These are phyloP conservation scores for Chelonus insularis DNA, from an alignment of 1,140 invertebrate genomes.

Conservation along the genomic window DNA sequence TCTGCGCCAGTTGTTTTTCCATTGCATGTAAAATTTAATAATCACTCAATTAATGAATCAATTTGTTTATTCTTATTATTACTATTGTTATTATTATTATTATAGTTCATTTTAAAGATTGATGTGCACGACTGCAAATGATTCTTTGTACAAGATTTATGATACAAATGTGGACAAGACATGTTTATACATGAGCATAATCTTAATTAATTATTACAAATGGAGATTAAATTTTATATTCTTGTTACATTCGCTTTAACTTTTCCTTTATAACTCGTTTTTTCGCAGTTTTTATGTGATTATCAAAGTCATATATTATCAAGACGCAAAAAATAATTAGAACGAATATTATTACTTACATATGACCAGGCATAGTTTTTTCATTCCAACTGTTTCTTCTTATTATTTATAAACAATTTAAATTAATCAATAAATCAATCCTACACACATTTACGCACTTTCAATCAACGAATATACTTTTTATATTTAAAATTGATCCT, in stretches of 20 bases:
- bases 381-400: not conserved
- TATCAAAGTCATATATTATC: too few relatives aligned
- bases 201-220: not conserved
- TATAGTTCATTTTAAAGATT: not conserved
- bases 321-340: too few relatives aligned
- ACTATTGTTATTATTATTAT: not conserved
- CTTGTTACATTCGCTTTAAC: not conserved
- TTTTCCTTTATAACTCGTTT: not conserved
- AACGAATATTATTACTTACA: too few relatives aligned
- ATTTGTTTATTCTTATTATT: not conserved
- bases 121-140: conserved; percentile 51
- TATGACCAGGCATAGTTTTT: too few relatives aligned
- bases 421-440: conserved; percentile 29
- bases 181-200: conserved; percentile 15
- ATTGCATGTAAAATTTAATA: too few relatives aligned
- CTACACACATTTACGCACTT: conserved; percentile 48
- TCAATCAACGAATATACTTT: conserved; percentile 35
- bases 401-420: too few relatives aligned
- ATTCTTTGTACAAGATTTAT: conserved; percentile 61
- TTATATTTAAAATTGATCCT: conserved; percentile 26
- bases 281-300: too few relatives aligned
- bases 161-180: conserved; percentile 58
- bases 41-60: not conserved
- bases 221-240: too few relatives aligned
- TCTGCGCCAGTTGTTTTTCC: too few relatives aligned